phyloP scores from a whole-genome alignment of 1,140 invertebrate species.

The Drosophila seguyi region DNA sequence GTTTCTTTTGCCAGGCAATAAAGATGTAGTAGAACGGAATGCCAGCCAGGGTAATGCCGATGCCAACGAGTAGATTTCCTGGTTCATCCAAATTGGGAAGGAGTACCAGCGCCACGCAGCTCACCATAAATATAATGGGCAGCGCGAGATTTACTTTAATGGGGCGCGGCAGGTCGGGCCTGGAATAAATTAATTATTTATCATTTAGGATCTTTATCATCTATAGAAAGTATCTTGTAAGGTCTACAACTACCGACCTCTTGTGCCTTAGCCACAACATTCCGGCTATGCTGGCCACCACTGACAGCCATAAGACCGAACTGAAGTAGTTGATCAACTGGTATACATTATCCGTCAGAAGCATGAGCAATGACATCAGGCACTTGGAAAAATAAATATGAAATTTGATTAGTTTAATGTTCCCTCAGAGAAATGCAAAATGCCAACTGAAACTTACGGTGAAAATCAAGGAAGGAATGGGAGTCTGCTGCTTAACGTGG shows the following conservation, averaged over 20 bases:
- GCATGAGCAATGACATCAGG: slow-evolving; percentile 89
- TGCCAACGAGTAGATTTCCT: slow-evolving; percentile 92
- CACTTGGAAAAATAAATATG: slow-evolving; percentile 86
- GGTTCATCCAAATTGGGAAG: slow-evolving; percentile 92
- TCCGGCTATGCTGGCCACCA: slow-evolving; percentile 90
- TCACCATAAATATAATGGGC: slow-evolving; percentile 93
- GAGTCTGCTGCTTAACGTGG: slow-evolving; percentile 91
- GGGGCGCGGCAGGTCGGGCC: slow-evolving; percentile 91
- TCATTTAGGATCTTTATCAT: background rate
- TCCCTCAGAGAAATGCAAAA: background rate
- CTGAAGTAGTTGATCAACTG: slow-evolving; percentile 92
- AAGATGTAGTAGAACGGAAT: slow-evolving; percentile 96
- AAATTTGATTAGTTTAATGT: background rate
- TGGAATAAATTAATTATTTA: slow-evolving; percentile 21
- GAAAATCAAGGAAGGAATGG: slow-evolving; percentile 92
- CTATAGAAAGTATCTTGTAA: no score
- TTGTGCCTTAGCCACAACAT: slow-evolving; percentile 91
- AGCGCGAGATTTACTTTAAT: slow-evolving; percentile 93
- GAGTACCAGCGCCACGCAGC: slow-evolving; percentile 93
- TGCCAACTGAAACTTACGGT: slow-evolving; percentile 86
- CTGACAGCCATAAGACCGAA: slow-evolving; percentile 92
- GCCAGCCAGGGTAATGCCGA: slow-evolving; percentile 93
- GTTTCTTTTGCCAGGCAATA: slow-evolving; percentile 94
- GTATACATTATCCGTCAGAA: slow-evolving; percentile 90
- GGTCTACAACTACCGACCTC: slow-evolving; percentile 69